Percentiles rank a stretch among this genome's conserved stretches.
Evolutionary conservation across 2,113 vertebrate genomes (phyloP).

Genomic region (Tetrax tetrax): DNA sequence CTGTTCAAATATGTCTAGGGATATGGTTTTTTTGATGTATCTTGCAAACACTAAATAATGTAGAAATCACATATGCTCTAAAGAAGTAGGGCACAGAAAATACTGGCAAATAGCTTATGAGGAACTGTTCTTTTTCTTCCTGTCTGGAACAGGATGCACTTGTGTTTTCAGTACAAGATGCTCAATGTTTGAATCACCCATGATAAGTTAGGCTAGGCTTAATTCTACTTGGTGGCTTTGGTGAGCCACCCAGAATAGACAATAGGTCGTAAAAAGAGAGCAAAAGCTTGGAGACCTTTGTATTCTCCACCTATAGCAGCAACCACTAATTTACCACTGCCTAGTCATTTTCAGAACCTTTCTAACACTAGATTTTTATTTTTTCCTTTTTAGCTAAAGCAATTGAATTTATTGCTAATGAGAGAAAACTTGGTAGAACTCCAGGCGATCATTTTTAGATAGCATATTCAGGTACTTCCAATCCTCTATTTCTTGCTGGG

Average conservation of each 20-base stretch:
- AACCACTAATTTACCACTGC: neutral
- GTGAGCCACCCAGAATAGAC: neutral
- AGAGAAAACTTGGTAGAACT: slow-evolving; percentile 1
- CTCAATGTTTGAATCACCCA: neutral
- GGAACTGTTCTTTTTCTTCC: neutral
- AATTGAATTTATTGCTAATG: neutral
- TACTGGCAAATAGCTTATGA: neutral
- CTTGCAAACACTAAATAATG: neutral
- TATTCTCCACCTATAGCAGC: neutral
- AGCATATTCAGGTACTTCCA: neutral
- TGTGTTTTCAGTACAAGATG: neutral
- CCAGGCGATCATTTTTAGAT: neutral
- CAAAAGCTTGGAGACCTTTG: neutral
- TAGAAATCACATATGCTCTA: neutral
- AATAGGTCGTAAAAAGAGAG: rapidly evolving
- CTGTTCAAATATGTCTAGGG: neutral
- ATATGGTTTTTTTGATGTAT: neutral
- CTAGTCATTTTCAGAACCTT: neutral
- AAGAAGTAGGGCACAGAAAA: neutral
- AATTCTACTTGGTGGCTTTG: neutral
- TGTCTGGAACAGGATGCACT: neutral
- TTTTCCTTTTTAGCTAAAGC: neutral
- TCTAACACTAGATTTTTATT: neutral
- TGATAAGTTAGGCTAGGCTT: neutral
- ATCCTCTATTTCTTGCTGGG: neutral